Evolutionary conservation across 2,888 invertebrate genomes (phyloP).

Genomic region (Sceliomorpha sp.): DNA sequence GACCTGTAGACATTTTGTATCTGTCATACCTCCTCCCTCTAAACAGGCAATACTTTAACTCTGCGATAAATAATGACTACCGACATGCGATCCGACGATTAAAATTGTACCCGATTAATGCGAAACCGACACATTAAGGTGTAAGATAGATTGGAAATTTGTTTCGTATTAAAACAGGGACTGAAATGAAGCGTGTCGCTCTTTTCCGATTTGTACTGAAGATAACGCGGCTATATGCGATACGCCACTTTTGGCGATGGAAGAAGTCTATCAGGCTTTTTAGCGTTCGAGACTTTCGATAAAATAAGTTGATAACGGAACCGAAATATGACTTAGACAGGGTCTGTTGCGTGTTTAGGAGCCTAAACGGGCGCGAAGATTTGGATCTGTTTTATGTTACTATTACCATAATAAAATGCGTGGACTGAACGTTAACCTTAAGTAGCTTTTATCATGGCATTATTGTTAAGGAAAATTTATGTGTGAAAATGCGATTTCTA

Average conservation of each 20-base stretch:
- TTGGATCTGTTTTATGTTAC: conserved; percentile 27
- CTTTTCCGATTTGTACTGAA: conserved; percentile 11
- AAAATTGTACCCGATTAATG: conserved; percentile 26
- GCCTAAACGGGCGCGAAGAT: conserved; percentile 35
- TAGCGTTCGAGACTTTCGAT: conserved; percentile 31
- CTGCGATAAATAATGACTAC: conserved; percentile 14
- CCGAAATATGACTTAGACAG: conserved; percentile 27
- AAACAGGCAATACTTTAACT: not conserved
- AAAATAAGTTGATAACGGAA: conserved; percentile 18
- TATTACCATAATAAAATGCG: conserved; percentile 23
- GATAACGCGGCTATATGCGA: conserved; percentile 19
- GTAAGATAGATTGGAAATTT: conserved; percentile 14
- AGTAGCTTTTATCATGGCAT: not conserved
- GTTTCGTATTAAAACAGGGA: not conserved
- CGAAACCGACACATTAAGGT: conserved; percentile 10
- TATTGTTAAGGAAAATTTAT: too few species aligned
- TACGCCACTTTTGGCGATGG: conserved; percentile 36
- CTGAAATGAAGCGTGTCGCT: conserved; percentile 10
- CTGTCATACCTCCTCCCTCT: too few species aligned
- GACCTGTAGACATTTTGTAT: too few species aligned
- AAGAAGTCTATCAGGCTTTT: conserved; percentile 25
- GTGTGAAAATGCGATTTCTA: too few species aligned
- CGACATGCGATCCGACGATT: conserved; percentile 26
- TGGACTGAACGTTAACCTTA: conserved; percentile 7
- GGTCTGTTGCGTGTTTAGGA: conserved; percentile 21